Percentiles rank a stretch among this genome's conserved stretches.
phyloP scores from a whole-genome alignment of 2,113 vertebrate genomes.

The Gila orcuttii region DNA sequence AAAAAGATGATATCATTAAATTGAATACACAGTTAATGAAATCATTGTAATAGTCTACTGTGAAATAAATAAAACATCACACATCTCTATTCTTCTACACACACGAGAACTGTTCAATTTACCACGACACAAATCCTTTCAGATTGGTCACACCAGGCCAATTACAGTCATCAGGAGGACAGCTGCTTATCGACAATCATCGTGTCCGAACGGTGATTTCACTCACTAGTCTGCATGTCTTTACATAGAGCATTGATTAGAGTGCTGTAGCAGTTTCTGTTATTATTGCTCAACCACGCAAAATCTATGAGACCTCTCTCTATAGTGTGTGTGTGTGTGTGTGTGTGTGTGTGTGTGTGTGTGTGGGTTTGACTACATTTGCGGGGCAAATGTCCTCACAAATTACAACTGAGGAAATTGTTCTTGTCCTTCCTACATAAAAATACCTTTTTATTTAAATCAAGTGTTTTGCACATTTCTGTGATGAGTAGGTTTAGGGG shows the following conservation, averaged over 20 bases:
- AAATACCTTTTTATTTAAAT: no score
- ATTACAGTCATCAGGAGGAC: conserved; percentile 65
- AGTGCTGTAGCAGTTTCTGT: conserved; percentile 75
- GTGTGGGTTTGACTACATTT: neutral
- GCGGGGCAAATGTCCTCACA: no score
- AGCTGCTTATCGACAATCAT: conserved; percentile 55
- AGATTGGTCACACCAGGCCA: conserved; percentile 63
- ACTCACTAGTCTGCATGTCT: conserved; percentile 71
- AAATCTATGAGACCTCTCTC: conserved; percentile 65
- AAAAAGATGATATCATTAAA: no score
- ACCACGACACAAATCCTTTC: conserved; percentile 19
- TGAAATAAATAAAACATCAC: neutral
- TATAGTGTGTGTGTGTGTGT: neutral
- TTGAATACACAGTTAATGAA: no score
- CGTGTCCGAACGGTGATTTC: conserved; percentile 74
- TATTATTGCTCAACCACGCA: conserved; percentile 76
- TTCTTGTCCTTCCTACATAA: no score
- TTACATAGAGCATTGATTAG: conserved; percentile 74
- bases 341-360: neutral
- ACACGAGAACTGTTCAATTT: conserved; percentile 19
- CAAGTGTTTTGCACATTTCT: no score
- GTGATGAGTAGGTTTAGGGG: no score
- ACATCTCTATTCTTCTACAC: neutral
- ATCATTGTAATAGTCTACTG: no score
- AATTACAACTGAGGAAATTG: no score